Evolutionary conservation across 2,113 vertebrate genomes (phyloP), one percentile per base, ranked within the genome.

Genomic region (Nestor notabilis): DNA sequence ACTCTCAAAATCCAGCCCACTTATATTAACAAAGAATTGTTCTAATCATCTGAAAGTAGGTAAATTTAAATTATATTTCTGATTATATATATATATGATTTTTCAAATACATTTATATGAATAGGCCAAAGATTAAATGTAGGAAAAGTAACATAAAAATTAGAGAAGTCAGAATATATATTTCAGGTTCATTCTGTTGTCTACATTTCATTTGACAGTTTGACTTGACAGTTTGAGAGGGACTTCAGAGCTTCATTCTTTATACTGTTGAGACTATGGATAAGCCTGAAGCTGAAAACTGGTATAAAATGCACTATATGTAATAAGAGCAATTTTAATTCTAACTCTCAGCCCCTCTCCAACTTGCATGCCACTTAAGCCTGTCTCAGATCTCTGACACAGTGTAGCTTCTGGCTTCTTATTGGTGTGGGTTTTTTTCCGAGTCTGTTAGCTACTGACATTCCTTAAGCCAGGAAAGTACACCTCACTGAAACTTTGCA

Each of bases 141-240:
- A 89, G 79, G 35, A 35, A 60, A 74, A 89, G 23, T 83, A 87
- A 65, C 20, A 39, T 46, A 53, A 89, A 84, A 33, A n/a, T 29
- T 9, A 64, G 35, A 33, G 37, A 60, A 89, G 78, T 87, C 76
- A 83, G 63, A 44, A 87, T 60, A 92, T 47, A 47, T n/a, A 83
- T 90, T 89, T 89, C 33, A 94, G 86, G 95, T 61, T 98, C 95
- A 98, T 92, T 89, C 91, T 97, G 49, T 97, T 98, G 94, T 98
- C 93, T 99, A 75, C 98, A 96, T 99, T 98, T 99, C 89, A 90
- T 99, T 99, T 98, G 98, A 99, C 99, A 99, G 99, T 99, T 99
- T 99, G 99, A 99, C 96, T 96, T 98, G 98, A 97, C 97, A 98
- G 99, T 99, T 98, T 99, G 99, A 99, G 91, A 97, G 98, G 85